A percentile compares a stretch with the other conserved stretches of the same genome.
phyloP scores from a whole-genome alignment of 2,888 invertebrate genomes.

The Apoderus coryli region DNA sequence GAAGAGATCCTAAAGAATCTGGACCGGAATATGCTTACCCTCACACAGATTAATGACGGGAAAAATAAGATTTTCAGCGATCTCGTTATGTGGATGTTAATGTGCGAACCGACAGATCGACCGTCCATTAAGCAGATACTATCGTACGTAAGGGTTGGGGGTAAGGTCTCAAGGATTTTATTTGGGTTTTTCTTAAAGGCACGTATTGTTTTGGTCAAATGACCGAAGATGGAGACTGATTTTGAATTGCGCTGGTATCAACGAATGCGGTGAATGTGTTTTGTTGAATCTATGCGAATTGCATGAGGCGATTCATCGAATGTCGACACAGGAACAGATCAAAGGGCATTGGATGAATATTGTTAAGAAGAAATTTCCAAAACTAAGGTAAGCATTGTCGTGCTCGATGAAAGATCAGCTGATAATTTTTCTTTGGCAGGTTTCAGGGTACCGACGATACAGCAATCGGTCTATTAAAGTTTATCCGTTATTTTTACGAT shows the following conservation, averaged over 20 bases:
- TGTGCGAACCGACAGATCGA: conserved; percentile 26
- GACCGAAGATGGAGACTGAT: conserved; percentile 30
- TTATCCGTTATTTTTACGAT: conserved; percentile 22
- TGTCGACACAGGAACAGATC: conserved; percentile 25
- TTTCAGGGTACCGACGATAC: conserved; percentile 24
- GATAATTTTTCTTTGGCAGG: no score
- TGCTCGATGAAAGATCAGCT: no score
- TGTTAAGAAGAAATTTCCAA: conserved; percentile 24
- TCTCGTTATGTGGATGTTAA: conserved; percentile 31
- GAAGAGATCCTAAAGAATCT: conserved; percentile 29
- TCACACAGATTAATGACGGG: conserved; percentile 13
- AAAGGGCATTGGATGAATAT: conserved; percentile 29
- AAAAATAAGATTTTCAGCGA: conserved; percentile 25
- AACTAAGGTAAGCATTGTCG: no score
- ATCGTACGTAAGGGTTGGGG: conserved; percentile 27
- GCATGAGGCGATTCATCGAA: conserved; percentile 24
- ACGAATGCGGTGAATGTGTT: conserved; percentile 15
- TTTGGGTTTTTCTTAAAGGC: conserved; percentile 23
- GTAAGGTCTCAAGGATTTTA: neutral
- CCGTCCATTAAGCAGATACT: conserved; percentile 29
- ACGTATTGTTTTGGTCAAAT: conserved; percentile 28
- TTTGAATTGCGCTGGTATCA: conserved; percentile 28
- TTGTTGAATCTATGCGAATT: conserved; percentile 24
- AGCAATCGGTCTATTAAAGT: conserved; percentile 28
- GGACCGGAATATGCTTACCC: conserved; percentile 18